Percentiles rank a stretch among this genome's conserved stretches.
Evolutionary conservation across 2,888 invertebrate genomes (phyloP).

Genomic region (Nomada fucata): DNA sequence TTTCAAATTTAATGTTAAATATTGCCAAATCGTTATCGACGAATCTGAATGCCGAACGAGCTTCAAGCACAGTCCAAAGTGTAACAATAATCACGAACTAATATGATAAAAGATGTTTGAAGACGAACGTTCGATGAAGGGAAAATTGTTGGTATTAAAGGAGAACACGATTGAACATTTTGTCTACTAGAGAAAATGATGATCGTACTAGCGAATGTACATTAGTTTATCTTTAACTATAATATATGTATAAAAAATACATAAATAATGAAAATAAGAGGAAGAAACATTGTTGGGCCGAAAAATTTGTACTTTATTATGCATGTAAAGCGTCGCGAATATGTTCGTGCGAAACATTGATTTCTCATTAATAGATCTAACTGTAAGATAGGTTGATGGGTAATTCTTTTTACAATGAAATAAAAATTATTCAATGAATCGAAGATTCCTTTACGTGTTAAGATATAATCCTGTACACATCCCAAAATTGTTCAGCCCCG

Average conservation of each 20-base stretch:
- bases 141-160: neutral
- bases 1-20: neutral
- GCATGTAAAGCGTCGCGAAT: slow-evolving; percentile 56
- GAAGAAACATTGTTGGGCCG: slow-evolving; percentile 54
- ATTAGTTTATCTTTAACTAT: slow-evolving; percentile 50
- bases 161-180: slow-evolving; percentile 24
- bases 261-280: slow-evolving; percentile 18
- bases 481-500: neutral
- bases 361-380: slow-evolving; percentile 57
- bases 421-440: slow-evolving; percentile 54
- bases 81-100: too few relatives aligned
- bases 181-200: slow-evolving; percentile 59
- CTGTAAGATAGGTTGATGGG: slow-evolving; percentile 53
- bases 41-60: neutral
- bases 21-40: neutral
- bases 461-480: too few relatives aligned
- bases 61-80: too few relatives aligned
- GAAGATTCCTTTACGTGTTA: neutral
- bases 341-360: slow-evolving; percentile 50
- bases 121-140: neutral
- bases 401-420: slow-evolving; percentile 66
- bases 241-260: slow-evolving; percentile 13
- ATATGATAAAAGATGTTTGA: neutral
- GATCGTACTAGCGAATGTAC: slow-evolving; percentile 53
- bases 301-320: slow-evolving; percentile 68